phyloP scores from a whole-genome alignment of 2,888 invertebrate genomes.

The Elysia crispata region DNA sequence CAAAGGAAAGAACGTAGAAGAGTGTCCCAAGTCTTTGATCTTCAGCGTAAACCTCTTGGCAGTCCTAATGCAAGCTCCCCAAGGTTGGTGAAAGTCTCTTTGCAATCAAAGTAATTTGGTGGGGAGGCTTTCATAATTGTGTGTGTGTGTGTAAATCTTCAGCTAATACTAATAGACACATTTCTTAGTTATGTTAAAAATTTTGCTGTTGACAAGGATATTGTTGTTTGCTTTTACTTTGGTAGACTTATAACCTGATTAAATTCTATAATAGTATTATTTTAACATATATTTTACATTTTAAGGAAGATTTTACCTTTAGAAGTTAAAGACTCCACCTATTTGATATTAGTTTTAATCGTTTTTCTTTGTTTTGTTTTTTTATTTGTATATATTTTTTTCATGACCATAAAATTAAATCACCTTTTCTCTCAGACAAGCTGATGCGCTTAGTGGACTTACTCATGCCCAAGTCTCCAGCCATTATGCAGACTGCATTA shows the following conservation, averaged over 20 bases:
- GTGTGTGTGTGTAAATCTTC: no score
- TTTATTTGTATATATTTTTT: no score
- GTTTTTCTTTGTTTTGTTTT: no score
- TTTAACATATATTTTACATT: no score
- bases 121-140: not conserved
- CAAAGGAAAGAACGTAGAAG: conserved; percentile 71
- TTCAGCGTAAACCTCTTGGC: conserved; percentile 65
- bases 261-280: no score
- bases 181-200: no score
- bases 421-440: not conserved
- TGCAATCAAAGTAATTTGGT: not conserved
- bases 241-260: no score
- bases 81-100: conserved; percentile 50
- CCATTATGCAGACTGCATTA: conserved; percentile 86
- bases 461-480: conserved; percentile 79
- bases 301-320: no score
- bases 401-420: not conserved
- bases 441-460: conserved; percentile 77
- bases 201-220: no score
- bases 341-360: not conserved
- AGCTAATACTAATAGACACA: no score
- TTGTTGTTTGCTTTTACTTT: no score
- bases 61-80: conserved; percentile 71
- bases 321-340: not conserved
- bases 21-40: conserved; percentile 70